phyloP scores from a whole-genome alignment of 2,113 vertebrate genomes.

The Amphiprion ocellaris region DNA sequence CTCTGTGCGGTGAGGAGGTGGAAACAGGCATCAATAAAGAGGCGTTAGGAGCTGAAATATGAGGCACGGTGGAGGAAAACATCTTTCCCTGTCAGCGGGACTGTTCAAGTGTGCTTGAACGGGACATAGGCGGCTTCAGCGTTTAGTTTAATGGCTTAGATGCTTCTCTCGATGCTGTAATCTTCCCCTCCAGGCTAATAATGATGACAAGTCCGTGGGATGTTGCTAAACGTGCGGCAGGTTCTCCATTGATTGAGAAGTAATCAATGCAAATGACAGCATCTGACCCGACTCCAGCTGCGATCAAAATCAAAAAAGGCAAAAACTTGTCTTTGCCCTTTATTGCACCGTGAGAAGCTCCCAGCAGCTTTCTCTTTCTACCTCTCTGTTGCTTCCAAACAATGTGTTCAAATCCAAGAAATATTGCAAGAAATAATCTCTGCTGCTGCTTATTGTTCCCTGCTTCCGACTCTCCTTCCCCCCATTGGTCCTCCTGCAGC shows the following conservation, averaged over 20 bases:
- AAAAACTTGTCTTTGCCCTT: slow-evolving; percentile 14
- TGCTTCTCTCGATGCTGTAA: not conserved
- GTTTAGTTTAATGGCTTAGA: not conserved
- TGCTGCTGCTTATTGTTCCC: slow-evolving; percentile 4
- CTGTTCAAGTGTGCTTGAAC: slow-evolving; percentile 30
- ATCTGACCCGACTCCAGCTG: not conserved
- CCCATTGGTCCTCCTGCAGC: slow-evolving; percentile 57
- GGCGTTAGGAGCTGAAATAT: slow-evolving; percentile 2
- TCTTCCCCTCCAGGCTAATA: slow-evolving; percentile 11
- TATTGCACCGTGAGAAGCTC: slow-evolving; percentile 21
- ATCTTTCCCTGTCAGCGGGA: slow-evolving; percentile 1
- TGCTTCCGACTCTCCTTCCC: slow-evolving; percentile 12
- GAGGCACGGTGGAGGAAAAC: not conserved
- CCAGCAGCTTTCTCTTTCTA: slow-evolving; percentile 26
- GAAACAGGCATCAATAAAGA: slow-evolving; percentile 15
- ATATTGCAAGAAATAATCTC: slow-evolving; percentile 3
- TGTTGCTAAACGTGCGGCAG: slow-evolving; percentile 26
- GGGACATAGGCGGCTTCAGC: not conserved
- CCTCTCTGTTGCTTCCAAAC: slow-evolving; percentile 30
- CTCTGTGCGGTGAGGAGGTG: slow-evolving; percentile 5
- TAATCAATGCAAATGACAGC: slow-evolving; percentile 48
- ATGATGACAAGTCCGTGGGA: slow-evolving; percentile 10
- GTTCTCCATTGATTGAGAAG: slow-evolving; percentile 17
- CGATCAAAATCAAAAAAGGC: slow-evolving; percentile 49
- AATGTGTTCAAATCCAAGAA: slow-evolving; percentile 30